Percentiles rank a stretch among this genome's conserved stretches.
These are phyloP conservation scores for Acipenser oxyrinchus DNA, from an alignment of 2,797 vertebrate genomes.

Conservation along the genomic window DNA sequence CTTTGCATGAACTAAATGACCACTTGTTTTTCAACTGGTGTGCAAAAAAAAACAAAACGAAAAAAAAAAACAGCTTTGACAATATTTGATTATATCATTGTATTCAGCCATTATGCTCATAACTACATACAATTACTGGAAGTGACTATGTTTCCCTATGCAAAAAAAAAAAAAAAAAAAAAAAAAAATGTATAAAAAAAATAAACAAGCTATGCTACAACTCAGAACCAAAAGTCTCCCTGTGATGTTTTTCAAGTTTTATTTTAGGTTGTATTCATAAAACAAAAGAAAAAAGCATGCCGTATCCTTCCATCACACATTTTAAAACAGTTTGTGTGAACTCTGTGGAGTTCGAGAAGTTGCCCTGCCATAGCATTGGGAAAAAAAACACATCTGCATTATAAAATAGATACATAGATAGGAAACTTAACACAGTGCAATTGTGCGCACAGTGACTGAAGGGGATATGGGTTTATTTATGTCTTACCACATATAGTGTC, in stretches of 20 bases:
- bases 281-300: too few relatives aligned
- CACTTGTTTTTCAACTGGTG: conserved; percentile 58
- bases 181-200: conserved; percentile 58
- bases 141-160: conserved; percentile 81
- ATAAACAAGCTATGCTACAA: conserved; percentile 85
- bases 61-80: conserved; percentile 56
- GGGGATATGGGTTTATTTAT: too few relatives aligned
- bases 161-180: conserved; percentile 67
- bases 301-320: too few relatives aligned
- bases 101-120: conserved; percentile 71
- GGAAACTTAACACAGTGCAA: too few relatives aligned
- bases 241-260: background rate
- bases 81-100: conserved; percentile 70
- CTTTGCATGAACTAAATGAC: conserved; percentile 35
- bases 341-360: too few relatives aligned
- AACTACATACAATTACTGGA: conserved; percentile 69
- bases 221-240: conserved; percentile 31
- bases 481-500: too few relatives aligned
- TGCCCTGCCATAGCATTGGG: too few relatives aligned
- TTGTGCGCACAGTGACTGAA: too few relatives aligned
- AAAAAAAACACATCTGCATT: too few relatives aligned
- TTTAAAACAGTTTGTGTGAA: too few relatives aligned
- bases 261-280: too few relatives aligned
- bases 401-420: too few relatives aligned
- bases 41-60: conserved; percentile 35